Percentiles rank a stretch among this genome's conserved stretches.
Conservation (phyloP, 2,113 vertebrate species). For the Dasyurus viverrinus region DNA sequence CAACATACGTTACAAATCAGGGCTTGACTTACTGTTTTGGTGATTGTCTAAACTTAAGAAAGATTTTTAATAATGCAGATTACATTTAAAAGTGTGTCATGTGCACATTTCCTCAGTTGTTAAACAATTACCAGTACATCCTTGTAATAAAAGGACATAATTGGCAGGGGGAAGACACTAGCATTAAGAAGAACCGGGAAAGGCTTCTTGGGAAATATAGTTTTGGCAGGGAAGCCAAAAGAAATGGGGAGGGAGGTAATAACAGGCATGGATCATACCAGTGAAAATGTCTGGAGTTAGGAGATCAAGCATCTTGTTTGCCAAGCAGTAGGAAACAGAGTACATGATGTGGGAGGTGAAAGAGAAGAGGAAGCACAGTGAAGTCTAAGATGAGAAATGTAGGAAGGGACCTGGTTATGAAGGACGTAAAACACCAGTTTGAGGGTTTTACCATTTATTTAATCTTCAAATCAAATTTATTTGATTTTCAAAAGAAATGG, state of each 20-base stretch:
- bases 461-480: neutral
- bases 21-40: neutral
- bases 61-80: neutral
- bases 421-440: neutral
- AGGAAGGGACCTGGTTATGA: neutral
- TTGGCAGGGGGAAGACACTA: neutral
- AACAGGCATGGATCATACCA: neutral
- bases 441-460: neutral
- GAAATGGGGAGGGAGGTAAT: neutral
- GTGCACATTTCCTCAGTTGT: neutral
- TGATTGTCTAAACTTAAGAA: neutral
- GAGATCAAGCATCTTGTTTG: neutral
- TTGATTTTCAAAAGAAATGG: neutral
- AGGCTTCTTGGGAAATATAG: neutral
- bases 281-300: neutral
- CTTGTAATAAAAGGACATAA: neutral
- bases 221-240: neutral
- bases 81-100: neutral
- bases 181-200: neutral
- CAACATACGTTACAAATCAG: neutral
- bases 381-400: neutral
- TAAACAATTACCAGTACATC: neutral
- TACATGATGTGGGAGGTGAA: neutral
- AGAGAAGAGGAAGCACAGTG: neutral
- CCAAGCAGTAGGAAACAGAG: neutral